These are phyloP conservation scores for Chymomyza fuscimana DNA, from an alignment of 2,888 invertebrate genomes.

Conservation along the genomic window DNA sequence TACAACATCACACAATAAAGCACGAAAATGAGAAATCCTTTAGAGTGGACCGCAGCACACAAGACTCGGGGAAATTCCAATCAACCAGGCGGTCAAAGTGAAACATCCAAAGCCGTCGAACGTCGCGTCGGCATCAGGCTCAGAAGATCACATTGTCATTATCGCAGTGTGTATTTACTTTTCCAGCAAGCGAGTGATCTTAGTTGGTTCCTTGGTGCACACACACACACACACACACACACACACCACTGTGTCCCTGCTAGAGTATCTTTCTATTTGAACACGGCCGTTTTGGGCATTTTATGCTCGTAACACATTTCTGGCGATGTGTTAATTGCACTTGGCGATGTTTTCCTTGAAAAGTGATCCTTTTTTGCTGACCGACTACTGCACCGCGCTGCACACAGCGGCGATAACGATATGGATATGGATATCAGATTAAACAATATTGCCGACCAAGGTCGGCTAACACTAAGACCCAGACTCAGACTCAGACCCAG, in stretches of 20 bases:
- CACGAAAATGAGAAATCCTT: conserved; percentile 45
- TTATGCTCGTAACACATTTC: conserved; percentile 17
- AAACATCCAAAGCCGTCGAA: conserved; percentile 6
- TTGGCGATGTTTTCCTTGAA: conserved; percentile 72
- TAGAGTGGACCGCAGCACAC: conserved; percentile 54
- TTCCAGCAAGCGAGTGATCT: conserved; percentile 3
- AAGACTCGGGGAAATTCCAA: conserved; percentile 38
- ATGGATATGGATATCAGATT: conserved; percentile 48
- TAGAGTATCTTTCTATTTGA: not conserved
- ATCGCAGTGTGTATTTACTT: conserved; percentile 58
- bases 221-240: not conserved
- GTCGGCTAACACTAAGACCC: conserved; percentile 19
- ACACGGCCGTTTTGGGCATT: not conserved
- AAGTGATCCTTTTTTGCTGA: conserved; percentile 66
- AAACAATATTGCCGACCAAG: conserved; percentile 60
- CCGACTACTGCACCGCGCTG: conserved; percentile 41
- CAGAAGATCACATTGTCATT: conserved; percentile 58
- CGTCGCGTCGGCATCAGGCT: conserved; percentile 10
- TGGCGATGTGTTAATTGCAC: conserved; percentile 68
- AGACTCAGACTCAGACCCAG: not conserved
- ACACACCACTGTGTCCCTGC: too few species aligned
- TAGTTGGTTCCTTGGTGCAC: conserved; percentile 21
- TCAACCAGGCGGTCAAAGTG: conserved; percentile 48
- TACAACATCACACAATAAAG: conserved; percentile 34
- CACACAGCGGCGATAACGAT: conserved; percentile 48